Evolutionary conservation across 2,888 invertebrate species (phyloP).

Genomic region (Antitype chi): DNA sequence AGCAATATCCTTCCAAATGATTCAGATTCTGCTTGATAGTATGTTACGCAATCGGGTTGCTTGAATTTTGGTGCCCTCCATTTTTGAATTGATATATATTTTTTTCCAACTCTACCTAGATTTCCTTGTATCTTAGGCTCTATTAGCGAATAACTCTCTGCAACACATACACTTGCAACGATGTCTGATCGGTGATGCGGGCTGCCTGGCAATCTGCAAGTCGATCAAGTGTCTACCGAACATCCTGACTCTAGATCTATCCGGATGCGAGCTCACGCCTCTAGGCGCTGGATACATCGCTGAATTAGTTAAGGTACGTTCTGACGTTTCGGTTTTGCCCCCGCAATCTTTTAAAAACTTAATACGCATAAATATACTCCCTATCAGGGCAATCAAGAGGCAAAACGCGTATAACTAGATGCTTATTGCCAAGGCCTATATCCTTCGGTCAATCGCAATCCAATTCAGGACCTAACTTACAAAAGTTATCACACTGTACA

Average conservation of each 20-base stretch:
- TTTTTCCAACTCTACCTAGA: background rate
- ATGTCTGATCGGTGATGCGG: conserved; percentile 93
- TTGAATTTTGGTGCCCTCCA: background rate
- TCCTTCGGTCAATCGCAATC: background rate
- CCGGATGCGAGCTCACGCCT: conserved; percentile 92
- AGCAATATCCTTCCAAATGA: too few species aligned
- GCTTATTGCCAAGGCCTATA: background rate
- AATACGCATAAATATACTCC: background rate
- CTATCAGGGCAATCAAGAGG: background rate
- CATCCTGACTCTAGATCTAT: conserved; percentile 92
- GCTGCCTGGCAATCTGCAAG: conserved; percentile 93
- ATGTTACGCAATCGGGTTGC: too few species aligned
- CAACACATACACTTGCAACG: conserved; percentile 93
- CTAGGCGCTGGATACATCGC: conserved; percentile 92
- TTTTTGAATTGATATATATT: background rate
- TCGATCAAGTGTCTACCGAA: conserved; percentile 92
- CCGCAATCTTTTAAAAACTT: background rate
- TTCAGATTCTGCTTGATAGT: too few species aligned
- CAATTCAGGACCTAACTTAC: background rate
- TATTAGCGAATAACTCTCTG: conserved; percentile 92
- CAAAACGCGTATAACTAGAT: background rate
- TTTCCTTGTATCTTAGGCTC: conserved; percentile 81
- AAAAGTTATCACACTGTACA: background rate
- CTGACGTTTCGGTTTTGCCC: background rate
- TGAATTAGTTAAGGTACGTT: conserved; percentile 92